Evolutionary conservation across 2,113 vertebrate species (phyloP).

Genomic region (Ophiodon elongatus): DNA sequence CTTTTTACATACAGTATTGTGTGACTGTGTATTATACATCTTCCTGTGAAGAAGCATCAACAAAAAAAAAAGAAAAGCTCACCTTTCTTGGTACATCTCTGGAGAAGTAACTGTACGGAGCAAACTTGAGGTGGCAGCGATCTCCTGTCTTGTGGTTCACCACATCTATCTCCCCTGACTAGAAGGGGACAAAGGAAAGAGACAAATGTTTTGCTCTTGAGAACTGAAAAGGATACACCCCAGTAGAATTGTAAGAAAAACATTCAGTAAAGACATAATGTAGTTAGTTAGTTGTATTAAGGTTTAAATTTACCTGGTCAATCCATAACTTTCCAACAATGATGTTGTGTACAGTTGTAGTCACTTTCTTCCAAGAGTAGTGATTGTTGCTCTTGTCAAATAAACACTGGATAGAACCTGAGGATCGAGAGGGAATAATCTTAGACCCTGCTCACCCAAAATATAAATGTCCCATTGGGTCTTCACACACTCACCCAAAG

Average conservation of each 20-base stretch:
- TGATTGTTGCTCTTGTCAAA: slow-evolving; percentile 94
- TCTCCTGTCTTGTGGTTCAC: slow-evolving; percentile 95
- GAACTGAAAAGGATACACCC: background rate
- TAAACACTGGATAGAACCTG: slow-evolving; percentile 96
- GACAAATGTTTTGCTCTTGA: background rate
- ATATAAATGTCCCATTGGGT: background rate
- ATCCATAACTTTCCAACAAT: slow-evolving; percentile 99
- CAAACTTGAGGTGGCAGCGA: slow-evolving; percentile 96
- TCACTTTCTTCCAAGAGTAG: slow-evolving; percentile 98
- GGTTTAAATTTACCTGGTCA: slow-evolving; percentile 89
- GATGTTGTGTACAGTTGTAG: slow-evolving; percentile 98
- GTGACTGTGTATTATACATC: background rate
- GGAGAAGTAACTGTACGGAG: slow-evolving; percentile 98
- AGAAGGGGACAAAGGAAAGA: slow-evolving; percentile 4
- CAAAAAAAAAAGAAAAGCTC: background rate
- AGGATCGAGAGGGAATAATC: background rate
- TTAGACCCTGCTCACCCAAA: background rate
- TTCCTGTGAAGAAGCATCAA: background rate
- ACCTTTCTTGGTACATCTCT: slow-evolving; percentile 97
- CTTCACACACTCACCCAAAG: slow-evolving; percentile 88
- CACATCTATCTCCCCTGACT: slow-evolving; percentile 98
- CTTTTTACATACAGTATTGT: background rate
- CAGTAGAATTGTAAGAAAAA: background rate
- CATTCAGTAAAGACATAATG: background rate
- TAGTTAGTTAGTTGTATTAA: background rate